Percentiles rank a stretch among this genome's conserved stretches.
These are phyloP conservation scores for Hippoglossus hippoglossus DNA, from an alignment of 2,797 vertebrate species.

Conservation along the genomic window DNA sequence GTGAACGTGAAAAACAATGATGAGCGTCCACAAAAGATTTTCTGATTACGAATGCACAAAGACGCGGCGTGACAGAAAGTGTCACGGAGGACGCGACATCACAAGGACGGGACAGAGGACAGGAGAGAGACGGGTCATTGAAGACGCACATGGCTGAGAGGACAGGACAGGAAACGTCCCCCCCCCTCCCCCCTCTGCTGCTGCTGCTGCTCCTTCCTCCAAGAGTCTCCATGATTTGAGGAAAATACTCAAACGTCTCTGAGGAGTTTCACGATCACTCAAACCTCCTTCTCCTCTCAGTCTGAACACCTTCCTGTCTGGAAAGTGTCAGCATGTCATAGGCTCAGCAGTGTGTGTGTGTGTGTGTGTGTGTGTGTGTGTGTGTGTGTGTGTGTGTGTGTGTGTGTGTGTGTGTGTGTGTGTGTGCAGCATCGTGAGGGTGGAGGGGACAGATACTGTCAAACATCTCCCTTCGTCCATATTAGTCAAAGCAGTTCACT, in stretches of 20 bases:
- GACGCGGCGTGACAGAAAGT: slow-evolving; percentile 4
- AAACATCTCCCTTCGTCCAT: slow-evolving; percentile 55
- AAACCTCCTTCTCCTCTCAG: slow-evolving; percentile 56
- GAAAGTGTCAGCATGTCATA: slow-evolving; percentile 60
- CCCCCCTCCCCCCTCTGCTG: no score
- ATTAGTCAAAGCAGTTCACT: slow-evolving; percentile 70
- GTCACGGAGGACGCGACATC: no score
- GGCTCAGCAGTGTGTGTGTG: slow-evolving; percentile 28
- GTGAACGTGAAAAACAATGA: background rate
- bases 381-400: slow-evolving; percentile 5
- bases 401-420: no score
- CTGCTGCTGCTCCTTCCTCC: no score
- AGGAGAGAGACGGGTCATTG: slow-evolving; percentile 20
- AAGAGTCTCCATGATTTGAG: no score
- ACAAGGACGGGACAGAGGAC: slow-evolving; percentile 1
- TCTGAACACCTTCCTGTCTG: slow-evolving; percentile 64
- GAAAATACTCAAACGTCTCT: slow-evolving; percentile 34
- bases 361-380: slow-evolving; percentile 5
- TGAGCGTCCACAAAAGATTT: background rate
- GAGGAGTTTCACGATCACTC: slow-evolving; percentile 57
- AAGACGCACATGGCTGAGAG: slow-evolving; percentile 1
- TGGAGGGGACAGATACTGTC: slow-evolving; percentile 45
- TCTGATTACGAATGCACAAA: slow-evolving; percentile 4
- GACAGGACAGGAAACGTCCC: slow-evolving; percentile 22
- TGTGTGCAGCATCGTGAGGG: slow-evolving; percentile 30